Percentiles rank a stretch among this genome's conserved stretches.
phyloP scores from a whole-genome alignment of 2,113 vertebrate species.

The Lycaon pictus region DNA sequence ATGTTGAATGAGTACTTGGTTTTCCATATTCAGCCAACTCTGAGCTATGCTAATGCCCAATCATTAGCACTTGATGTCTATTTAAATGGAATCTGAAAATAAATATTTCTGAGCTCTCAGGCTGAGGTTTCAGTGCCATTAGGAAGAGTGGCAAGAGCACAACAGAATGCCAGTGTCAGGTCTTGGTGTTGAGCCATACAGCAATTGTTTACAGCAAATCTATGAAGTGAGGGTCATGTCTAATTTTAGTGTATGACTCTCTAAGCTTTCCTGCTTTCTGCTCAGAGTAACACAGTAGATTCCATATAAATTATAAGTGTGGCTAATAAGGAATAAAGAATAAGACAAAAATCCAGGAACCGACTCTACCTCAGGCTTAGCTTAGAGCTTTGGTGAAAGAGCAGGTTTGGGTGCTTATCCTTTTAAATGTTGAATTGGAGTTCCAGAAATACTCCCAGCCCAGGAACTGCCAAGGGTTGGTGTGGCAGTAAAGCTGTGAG shows the following conservation, averaged over 20 bases:
- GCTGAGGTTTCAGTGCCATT: rapidly evolving
- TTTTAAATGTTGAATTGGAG: background rate
- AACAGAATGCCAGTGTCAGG: background rate
- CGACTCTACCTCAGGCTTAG: background rate
- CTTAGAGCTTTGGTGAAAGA: background rate
- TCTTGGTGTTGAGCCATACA: background rate
- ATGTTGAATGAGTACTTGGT: background rate
- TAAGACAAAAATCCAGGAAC: background rate
- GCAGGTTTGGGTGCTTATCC: background rate
- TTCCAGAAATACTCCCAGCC: background rate
- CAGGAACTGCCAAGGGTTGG: rapidly evolving
- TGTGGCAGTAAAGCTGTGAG: background rate
- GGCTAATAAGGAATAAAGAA: background rate
- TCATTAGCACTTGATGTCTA: background rate
- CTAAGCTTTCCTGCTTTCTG: background rate
- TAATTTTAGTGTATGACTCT: background rate
- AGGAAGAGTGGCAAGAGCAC: background rate
- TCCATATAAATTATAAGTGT: background rate
- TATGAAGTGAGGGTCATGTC: background rate
- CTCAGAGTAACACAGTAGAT: background rate
- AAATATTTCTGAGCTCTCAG: background rate
- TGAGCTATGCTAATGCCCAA: too few species aligned
- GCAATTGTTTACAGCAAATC: background rate
- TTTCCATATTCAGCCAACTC: background rate
- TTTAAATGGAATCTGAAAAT: background rate